Conservation (phyloP, 2,888 invertebrate genomes). For the Pharmacophagus antenor region DNA sequence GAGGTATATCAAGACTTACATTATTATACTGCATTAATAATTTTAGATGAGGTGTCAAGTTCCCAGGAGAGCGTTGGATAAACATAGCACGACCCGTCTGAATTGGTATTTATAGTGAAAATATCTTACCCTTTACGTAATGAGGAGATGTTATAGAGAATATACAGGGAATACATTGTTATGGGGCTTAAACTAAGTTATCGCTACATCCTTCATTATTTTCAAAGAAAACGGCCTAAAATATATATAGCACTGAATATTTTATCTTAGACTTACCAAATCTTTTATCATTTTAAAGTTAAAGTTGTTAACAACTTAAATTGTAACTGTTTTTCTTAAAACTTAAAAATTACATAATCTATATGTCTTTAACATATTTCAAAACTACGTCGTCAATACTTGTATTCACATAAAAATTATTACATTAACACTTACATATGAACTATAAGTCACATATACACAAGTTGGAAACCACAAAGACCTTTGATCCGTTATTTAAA, state of each 20-base stretch:
- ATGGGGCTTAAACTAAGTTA: constrained; percentile 1
- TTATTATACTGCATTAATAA: constrained; percentile 10
- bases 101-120: constrained; percentile 25
- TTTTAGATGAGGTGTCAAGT: constrained; percentile 34
- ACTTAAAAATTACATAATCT: no score
- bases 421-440: not conserved
- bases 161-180: not conserved
- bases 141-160: constrained; percentile 10
- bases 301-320: no score
- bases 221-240: not conserved
- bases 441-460: constrained; percentile 7
- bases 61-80: constrained; percentile 24
- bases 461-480: constrained; percentile 13
- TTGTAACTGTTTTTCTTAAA: no score
- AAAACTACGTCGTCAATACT: no score
- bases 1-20: not conserved
- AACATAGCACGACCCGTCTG: constrained; percentile 16
- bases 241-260: not conserved
- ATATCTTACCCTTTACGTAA: constrained; percentile 21
- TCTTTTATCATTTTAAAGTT: not conserved
- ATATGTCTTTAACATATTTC: no score
- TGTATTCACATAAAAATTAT: not conserved
- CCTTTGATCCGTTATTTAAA: constrained; percentile 27
- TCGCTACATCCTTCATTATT: constrained; percentile 1
- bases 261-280: not conserved